Percentiles rank a stretch among this genome's conserved stretches.
phyloP scores from a whole-genome alignment of 2,113 vertebrate species.

The Spea bombifrons region DNA sequence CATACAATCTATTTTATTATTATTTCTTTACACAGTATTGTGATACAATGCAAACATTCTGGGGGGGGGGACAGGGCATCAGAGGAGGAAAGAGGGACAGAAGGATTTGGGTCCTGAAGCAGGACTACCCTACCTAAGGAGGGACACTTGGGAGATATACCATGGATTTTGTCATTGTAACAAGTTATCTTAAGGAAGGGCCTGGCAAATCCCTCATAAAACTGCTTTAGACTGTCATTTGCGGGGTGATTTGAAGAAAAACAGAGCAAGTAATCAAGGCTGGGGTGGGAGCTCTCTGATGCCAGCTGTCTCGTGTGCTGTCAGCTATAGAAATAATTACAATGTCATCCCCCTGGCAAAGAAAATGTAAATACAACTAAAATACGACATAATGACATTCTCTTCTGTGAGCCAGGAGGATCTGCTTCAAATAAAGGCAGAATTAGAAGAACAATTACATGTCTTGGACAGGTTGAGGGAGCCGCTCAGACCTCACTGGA shows the following conservation, averaged over 20 bases:
- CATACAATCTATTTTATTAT: too few species aligned
- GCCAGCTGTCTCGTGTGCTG: constrained; percentile 66
- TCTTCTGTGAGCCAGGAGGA: constrained; percentile 66
- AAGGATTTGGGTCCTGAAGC: too few species aligned
- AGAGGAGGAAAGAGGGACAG: too few species aligned
- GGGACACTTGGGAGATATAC: too few species aligned
- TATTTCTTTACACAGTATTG: too few species aligned
- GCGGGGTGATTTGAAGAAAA: constrained; percentile 66
- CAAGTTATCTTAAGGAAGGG: background rate
- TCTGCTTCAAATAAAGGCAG: constrained; percentile 75
- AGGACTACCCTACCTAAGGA: too few species aligned
- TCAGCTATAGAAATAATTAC: constrained; percentile 74
- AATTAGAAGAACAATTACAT: constrained; percentile 74
- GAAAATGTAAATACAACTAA: constrained; percentile 74
- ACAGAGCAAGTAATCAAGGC: constrained; percentile 69
- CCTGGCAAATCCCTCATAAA: constrained; percentile 63
- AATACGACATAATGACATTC: constrained; percentile 75
- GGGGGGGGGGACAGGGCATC: too few species aligned
- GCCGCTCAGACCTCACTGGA: constrained; percentile 61
- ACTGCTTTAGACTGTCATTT: constrained; percentile 63
- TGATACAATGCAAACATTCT: too few species aligned
- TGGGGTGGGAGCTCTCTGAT: constrained; percentile 62
- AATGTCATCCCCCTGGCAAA: constrained; percentile 72
- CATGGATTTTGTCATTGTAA: too few species aligned
- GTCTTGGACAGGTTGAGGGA: constrained; percentile 62